A percentile compares a stretch with the other conserved stretches of the same genome.
phyloP scores from a whole-genome alignment of 1,140 invertebrate species.

The Euwallacea similis region DNA sequence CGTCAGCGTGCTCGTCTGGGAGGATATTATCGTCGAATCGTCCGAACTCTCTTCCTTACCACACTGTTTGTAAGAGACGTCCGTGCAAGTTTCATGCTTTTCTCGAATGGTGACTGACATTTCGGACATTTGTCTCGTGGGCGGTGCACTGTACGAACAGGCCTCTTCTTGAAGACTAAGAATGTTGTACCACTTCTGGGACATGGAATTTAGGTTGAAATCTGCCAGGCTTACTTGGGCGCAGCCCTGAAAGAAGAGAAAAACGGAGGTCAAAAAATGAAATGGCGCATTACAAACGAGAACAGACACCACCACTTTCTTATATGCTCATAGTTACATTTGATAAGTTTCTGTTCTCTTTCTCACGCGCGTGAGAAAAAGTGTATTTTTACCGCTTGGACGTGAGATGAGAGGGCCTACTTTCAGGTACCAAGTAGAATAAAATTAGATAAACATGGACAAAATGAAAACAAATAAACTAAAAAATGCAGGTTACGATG shows the following conservation, averaged over 20 bases:
- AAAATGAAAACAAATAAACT: too few species aligned
- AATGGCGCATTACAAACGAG: too few species aligned
- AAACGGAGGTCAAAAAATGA: background rate
- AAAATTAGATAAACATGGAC: too few species aligned
- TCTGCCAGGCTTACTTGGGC: slow-evolving; percentile 94
- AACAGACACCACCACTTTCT: too few species aligned
- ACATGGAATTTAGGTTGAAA: slow-evolving; percentile 80
- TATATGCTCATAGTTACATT: too few species aligned
- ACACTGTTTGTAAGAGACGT: slow-evolving; percentile 21
- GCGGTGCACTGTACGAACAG: slow-evolving; percentile 20
- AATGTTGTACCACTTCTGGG: slow-evolving; percentile 93
- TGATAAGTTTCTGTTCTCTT: too few species aligned
- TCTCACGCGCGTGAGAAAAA: too few species aligned
- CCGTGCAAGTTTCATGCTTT: background rate
- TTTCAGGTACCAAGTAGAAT: too few species aligned
- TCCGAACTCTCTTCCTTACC: slow-evolving; percentile 89
- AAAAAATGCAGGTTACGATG: too few species aligned
- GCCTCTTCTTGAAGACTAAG: slow-evolving; percentile 82
- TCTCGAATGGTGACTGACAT: background rate
- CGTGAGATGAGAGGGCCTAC: too few species aligned
- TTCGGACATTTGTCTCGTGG: background rate
- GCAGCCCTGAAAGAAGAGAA: slow-evolving; percentile 74
- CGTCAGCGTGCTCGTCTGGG: slow-evolving; percentile 92
- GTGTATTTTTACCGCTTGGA: too few species aligned
- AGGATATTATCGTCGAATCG: slow-evolving; percentile 94